Evolutionary conservation across 2,113 vertebrate species (phyloP), one percentile per base, ranked within the genome.

Genomic region (Theristicus caerulescens): DNA sequence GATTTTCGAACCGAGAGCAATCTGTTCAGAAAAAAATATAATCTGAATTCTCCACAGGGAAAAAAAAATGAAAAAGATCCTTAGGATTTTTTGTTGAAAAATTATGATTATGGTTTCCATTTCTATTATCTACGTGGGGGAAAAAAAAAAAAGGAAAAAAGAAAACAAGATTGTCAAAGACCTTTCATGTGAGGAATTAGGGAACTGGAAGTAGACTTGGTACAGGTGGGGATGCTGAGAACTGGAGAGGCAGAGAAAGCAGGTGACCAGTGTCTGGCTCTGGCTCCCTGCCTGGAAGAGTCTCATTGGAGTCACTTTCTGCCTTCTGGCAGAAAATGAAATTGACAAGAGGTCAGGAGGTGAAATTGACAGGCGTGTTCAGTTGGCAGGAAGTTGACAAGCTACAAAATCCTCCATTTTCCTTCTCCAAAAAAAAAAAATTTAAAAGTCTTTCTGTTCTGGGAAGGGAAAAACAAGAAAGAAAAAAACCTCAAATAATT

Each of bases 221-320:
- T 95, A n/a, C 65, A 79, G 91, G 65, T 82, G 79, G 90, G 70
- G 61, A 61, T 61, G 71, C 51, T 82, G 70, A 89, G 85, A 93
- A 79, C 27, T 34, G 21, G 42, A 82, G 74, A 95, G 61, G 61
- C 74, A 82, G 62, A 55, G 49, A 80, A 85, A 81, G 34, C 86
- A 95, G 86, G 66, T 94, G 93, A 95, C 49, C 78, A 77, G 57
- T 8, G 20, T 62, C 90, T 95, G 93, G 40, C 70, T 76, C 87
- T 93, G 93, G 94, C 89, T 80, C 9, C 58, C 66, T 94, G 93
- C 94, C 94, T 91, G 92, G 74, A 88, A 90, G 74, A 87, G 74
- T 82, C 87, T 95, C 78, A 36, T 31, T 1, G 3, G 89, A 89
- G 61, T 36, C 40, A 46, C 82, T 93, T 8, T 13, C 49, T 88